These are phyloP conservation scores for Aleiodes sp. DNA, from an alignment of 1,140 invertebrate species.

Conservation along the genomic window DNA sequence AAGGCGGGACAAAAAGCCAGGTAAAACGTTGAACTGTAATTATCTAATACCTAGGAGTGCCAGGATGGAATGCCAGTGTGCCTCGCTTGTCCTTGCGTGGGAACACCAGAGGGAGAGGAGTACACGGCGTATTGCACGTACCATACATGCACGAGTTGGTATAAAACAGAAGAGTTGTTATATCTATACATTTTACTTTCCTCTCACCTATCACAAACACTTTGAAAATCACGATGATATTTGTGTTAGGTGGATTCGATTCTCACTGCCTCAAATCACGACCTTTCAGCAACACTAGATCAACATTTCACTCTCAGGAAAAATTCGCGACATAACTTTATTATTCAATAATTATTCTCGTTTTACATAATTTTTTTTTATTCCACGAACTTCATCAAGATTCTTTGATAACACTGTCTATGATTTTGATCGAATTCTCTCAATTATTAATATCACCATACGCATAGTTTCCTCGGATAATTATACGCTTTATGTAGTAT, in stretches of 20 bases:
- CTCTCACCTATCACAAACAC: conserved; percentile 17
- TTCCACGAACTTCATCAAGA: too few relatives aligned
- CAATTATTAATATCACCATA: too few relatives aligned
- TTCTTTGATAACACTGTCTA: too few relatives aligned
- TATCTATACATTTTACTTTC: conserved; percentile 6
- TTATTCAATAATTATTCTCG: too few relatives aligned
- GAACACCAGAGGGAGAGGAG: conserved; percentile 45
- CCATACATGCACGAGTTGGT: conserved; percentile 7
- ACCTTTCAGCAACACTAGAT: conserved; percentile 4
- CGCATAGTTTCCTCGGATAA: too few relatives aligned
- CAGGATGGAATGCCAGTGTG: conserved; percentile 44
- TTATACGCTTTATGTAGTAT: too few relatives aligned
- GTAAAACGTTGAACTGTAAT: conserved; percentile 42
- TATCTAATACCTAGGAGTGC: conserved; percentile 53
- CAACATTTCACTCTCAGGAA: not conserved
- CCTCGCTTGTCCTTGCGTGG: conserved; percentile 49
- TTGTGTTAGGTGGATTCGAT: conserved; percentile 10
- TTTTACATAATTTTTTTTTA: too few relatives aligned
- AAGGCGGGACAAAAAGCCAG: conserved; percentile 40
- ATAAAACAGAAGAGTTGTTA: conserved; percentile 5
- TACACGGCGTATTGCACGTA: conserved; percentile 25
- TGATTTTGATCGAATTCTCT: too few relatives aligned
- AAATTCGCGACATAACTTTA: too few relatives aligned
- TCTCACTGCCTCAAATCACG: conserved; percentile 7
- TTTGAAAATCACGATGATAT: conserved; percentile 1